Percentiles rank a stretch among this genome's conserved stretches.
These are phyloP conservation scores for Montipora efflorescens DNA, from an alignment of 64 coral and sea anemone genomes.

Conservation along the genomic window DNA sequence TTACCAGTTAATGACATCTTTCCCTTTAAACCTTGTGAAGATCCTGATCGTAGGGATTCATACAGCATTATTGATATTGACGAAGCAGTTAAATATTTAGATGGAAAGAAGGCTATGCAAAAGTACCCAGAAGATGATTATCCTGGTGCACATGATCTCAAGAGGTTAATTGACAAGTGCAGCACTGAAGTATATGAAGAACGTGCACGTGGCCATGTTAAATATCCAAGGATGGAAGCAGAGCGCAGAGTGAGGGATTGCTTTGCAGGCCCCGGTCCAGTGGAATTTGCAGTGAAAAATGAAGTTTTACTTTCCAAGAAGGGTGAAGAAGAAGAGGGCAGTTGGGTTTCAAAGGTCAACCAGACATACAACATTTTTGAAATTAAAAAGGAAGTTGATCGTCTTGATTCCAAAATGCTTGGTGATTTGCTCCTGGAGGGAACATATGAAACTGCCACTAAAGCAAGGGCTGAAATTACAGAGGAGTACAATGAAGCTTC, in stretches of 20 bases:
- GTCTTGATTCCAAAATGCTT: conserved; percentile 7
- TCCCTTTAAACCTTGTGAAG: too few relatives aligned
- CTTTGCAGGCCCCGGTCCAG: neutral
- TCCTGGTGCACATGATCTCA: neutral
- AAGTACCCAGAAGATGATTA: neutral
- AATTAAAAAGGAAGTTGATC: neutral
- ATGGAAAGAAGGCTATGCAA: too few relatives aligned
- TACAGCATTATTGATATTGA: too few relatives aligned
- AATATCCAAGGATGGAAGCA: too few relatives aligned
- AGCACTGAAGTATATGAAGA: neutral
- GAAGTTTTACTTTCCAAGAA: too few relatives aligned
- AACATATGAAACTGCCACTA: neutral
- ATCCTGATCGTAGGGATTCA: too few relatives aligned
- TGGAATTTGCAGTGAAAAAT: too few relatives aligned
- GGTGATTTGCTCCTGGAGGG: neutral
- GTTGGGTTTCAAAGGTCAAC: too few relatives aligned
- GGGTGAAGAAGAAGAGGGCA: too few relatives aligned
- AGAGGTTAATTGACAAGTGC: neutral
- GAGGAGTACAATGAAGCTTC: neutral
- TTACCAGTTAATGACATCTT: too few relatives aligned
- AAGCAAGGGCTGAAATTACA: neutral
- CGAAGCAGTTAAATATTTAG: too few relatives aligned
- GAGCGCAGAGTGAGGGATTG: neutral
- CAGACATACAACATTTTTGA: neutral
- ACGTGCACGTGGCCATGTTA: neutral